Evolutionary conservation across 2,888 invertebrate species (phyloP).

Genomic region (Hypomecis punctinalis): DNA sequence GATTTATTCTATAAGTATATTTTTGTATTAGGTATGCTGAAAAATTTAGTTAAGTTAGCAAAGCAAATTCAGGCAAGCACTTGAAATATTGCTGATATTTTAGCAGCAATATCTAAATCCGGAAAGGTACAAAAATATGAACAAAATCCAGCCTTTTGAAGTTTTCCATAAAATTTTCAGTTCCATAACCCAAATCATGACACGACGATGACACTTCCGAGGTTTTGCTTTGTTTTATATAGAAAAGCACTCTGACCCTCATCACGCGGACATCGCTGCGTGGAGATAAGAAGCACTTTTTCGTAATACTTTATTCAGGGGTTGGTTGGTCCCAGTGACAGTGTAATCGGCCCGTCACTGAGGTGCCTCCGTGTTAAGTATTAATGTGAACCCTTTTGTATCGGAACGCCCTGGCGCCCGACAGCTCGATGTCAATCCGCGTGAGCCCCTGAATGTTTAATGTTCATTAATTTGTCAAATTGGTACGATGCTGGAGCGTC

Average conservation of each 20-base stretch:
- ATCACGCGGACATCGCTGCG: conserved; percentile 66
- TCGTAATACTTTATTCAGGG: conserved; percentile 83
- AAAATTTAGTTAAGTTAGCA: no score
- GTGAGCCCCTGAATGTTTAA: conserved; percentile 75
- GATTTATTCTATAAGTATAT: no score
- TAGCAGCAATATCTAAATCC: not conserved
- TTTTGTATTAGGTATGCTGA: no score
- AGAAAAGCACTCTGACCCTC: conserved; percentile 66
- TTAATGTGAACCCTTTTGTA: conserved; percentile 82
- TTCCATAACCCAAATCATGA: conserved; percentile 35
- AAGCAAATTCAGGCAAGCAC: no score
- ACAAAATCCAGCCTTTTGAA: conserved; percentile 4
- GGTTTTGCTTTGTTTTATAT: conserved; percentile 44
- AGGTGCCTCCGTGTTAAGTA: conserved; percentile 76
- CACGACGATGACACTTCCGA: conserved; percentile 35
- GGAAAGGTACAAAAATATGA: not conserved
- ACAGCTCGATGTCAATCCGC: conserved; percentile 76
- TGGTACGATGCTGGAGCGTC: conserved; percentile 43
- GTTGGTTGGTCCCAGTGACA: conserved; percentile 80
- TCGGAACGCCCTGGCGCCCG: conserved; percentile 65
- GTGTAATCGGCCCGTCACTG: conserved; percentile 80
- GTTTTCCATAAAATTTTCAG: conserved; percentile 22
- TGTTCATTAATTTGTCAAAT: conserved; percentile 80
- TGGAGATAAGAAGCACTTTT: conserved; percentile 82
- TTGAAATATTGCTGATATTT: no score